Percentiles rank a stretch among this genome's conserved stretches.
Conservation (phyloP, 64 coral and sea anemone species). For the Montipora cactus region DNA sequence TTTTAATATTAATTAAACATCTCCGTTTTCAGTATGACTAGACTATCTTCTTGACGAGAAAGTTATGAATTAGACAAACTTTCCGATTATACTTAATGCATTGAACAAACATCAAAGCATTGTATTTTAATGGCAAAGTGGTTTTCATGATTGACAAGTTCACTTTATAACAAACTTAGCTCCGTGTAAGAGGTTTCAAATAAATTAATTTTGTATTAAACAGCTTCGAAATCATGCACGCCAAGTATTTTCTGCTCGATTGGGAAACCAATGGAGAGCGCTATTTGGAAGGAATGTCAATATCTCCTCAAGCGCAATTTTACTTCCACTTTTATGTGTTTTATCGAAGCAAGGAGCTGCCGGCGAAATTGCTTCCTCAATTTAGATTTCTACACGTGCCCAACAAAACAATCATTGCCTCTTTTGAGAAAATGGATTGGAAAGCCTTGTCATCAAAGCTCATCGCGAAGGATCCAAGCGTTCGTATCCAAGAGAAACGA, state of each 20-base stretch:
- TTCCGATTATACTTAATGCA: neutral
- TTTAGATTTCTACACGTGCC: constrained; percentile 81
- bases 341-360: constrained; percentile 78
- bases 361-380: constrained; percentile 78
- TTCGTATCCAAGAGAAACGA: constrained; percentile 52
- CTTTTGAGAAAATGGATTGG: constrained; percentile 68
- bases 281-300: constrained; percentile 69
- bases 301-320: constrained; percentile 71
- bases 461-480: constrained; percentile 23
- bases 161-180: neutral
- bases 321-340: constrained; percentile 81
- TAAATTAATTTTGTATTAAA: neutral
- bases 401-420: constrained; percentile 40
- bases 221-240: neutral
- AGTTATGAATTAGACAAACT: constrained; percentile 21
- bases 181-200: neutral
- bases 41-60: neutral
- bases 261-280: constrained; percentile 80
- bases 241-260: constrained; percentile 72
- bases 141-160: neutral
- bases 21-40: neutral
- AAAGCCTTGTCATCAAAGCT: constrained; percentile 43
- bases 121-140: constrained; percentile 35
- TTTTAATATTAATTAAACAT: neutral
- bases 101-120: neutral